These are phyloP conservation scores for Alcis repandata DNA, from an alignment of 2,888 invertebrate species.

Conservation along the genomic window DNA sequence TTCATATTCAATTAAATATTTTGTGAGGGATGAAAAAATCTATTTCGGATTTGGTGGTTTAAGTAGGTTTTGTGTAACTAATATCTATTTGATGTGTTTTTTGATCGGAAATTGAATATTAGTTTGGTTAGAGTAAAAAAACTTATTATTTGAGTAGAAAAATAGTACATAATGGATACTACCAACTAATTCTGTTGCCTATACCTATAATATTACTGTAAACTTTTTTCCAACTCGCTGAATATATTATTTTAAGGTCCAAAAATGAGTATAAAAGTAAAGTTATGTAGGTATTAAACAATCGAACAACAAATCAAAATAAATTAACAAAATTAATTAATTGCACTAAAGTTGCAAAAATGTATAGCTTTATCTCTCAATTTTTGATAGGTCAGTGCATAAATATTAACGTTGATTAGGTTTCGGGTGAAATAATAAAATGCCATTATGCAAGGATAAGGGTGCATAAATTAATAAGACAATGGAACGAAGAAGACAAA, in stretches of 20 bases:
- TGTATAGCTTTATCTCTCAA: conserved; percentile 39
- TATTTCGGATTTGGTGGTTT: conserved; percentile 76
- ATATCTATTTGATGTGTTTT: conserved; percentile 40
- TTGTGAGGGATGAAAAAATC: conserved; percentile 86
- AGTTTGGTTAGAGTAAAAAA: not conserved
- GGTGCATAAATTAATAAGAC: conserved; percentile 83
- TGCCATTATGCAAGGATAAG: conserved; percentile 68
- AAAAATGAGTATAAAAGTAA: too few species aligned
- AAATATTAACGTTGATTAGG: conserved; percentile 69
- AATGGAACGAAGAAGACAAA: conserved; percentile 74
- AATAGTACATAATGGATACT: too few species aligned
- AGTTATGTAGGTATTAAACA: not conserved
- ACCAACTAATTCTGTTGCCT: too few species aligned
- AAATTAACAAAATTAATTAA: not conserved
- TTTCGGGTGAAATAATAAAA: conserved; percentile 74
- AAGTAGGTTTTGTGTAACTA: conserved; percentile 54
- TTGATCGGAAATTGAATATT: not conserved
- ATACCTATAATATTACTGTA: too few species aligned
- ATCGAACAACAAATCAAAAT: too few species aligned
- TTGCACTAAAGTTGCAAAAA: not conserved
- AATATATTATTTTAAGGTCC: too few species aligned
- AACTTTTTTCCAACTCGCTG: too few species aligned
- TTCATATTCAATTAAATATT: conserved; percentile 92
- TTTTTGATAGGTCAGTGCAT: conserved; percentile 55
- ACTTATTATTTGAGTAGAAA: too few species aligned